Evolutionary conservation across 1,140 invertebrate genomes (phyloP).

Genomic region (Cephus cinctus): DNA sequence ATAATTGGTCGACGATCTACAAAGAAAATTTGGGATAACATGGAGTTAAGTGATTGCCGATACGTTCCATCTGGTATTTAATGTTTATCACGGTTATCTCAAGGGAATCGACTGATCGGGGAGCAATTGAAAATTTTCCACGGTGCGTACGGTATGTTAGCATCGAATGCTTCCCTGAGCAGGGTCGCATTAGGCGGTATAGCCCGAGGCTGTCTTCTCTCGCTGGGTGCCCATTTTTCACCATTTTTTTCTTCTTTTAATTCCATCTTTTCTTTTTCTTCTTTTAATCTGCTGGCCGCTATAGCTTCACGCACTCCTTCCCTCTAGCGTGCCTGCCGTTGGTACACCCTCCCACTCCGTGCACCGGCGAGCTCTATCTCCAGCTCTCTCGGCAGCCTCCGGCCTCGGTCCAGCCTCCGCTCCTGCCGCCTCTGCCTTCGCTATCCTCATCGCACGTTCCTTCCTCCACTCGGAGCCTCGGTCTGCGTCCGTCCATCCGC

Average conservation of each 20-base stretch:
- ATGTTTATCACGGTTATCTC: too few species aligned
- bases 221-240: slow-evolving; percentile 54
- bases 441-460: slow-evolving; percentile 11
- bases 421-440: slow-evolving; percentile 18
- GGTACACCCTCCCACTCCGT: slow-evolving; percentile 25
- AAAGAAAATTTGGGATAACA: too few species aligned
- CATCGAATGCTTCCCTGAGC: slow-evolving; percentile 38
- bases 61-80: too few species aligned
- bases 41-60: too few species aligned
- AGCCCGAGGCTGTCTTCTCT: slow-evolving; percentile 48
- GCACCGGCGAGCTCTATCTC: background rate
- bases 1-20: too few species aligned
- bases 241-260: slow-evolving; percentile 23
- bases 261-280: background rate
- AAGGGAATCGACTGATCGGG: too few species aligned
- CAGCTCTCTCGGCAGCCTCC: slow-evolving; percentile 19
- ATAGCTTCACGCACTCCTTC: slow-evolving; percentile 5
- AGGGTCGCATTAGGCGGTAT: slow-evolving; percentile 43
- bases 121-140: slow-evolving; percentile 42
- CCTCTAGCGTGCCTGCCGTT: slow-evolving; percentile 10
- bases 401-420: slow-evolving; percentile 19
- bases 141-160: slow-evolving; percentile 12
- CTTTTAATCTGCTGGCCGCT: background rate
- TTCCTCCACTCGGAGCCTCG: background rate
- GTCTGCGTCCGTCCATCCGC: background rate